These are phyloP conservation scores for Sminthurides aquaticus DNA, from an alignment of 2,888 invertebrate species.

Conservation along the genomic window DNA sequence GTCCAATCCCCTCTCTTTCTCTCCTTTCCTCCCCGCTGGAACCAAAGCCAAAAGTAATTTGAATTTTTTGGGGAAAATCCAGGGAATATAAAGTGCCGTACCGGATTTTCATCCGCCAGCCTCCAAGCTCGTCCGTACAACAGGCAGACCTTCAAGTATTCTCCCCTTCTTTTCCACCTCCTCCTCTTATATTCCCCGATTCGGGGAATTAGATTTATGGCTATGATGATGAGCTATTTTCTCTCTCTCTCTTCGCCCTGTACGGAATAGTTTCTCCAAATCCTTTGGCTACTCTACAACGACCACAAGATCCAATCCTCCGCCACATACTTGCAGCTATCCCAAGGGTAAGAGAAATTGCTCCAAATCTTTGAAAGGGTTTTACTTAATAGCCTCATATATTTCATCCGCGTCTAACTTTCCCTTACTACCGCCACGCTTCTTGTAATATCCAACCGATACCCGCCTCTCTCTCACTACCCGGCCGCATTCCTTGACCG, in stretches of 20 bases:
- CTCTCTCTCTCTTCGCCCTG: not conserved
- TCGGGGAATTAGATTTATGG: slow-evolving; percentile 33
- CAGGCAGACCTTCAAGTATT: too few species aligned
- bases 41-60: slow-evolving; percentile 17
- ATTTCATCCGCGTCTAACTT: slow-evolving; percentile 25
- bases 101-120: not conserved
- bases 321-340: slow-evolving; percentile 9
- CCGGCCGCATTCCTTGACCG: not conserved
- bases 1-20: not conserved
- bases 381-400: slow-evolving; percentile 41
- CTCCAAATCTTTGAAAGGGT: slow-evolving; percentile 39
- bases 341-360: slow-evolving; percentile 24
- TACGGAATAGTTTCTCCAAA: slow-evolving; percentile 21
- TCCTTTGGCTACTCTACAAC: slow-evolving; percentile 26
- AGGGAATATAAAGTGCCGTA: slow-evolving; percentile 15
- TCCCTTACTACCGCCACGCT: not conserved
- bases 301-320: not conserved
- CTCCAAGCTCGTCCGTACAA: not conserved
- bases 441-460: not conserved
- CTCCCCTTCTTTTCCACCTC: too few species aligned
- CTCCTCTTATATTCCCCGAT: too few species aligned
- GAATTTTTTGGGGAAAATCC: slow-evolving; percentile 23
- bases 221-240: slow-evolving; percentile 39
- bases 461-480: not conserved
- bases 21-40: not conserved